Conservation (phyloP, 2,888 invertebrate species). For the Drosophila mimica region DNA sequence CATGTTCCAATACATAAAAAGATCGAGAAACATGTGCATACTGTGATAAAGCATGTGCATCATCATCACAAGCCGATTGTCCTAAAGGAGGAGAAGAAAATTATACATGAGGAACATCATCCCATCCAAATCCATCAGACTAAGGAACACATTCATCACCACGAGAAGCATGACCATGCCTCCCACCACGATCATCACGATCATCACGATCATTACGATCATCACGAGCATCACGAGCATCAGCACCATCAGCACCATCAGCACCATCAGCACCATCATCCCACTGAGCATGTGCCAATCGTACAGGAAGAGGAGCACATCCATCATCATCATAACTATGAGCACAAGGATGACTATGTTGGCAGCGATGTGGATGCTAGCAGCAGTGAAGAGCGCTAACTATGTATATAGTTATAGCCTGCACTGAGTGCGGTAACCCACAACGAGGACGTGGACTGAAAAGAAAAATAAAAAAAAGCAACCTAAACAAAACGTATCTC, state of each 20-base stretch:
- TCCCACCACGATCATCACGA: constrained; percentile 41
- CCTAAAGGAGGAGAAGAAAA: constrained; percentile 85
- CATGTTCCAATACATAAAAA: constrained; percentile 84
- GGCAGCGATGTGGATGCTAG: constrained; percentile 43
- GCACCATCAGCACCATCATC: constrained; percentile 69
- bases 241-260: constrained; percentile 47
- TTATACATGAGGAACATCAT: constrained; percentile 83
- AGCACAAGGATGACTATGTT: constrained; percentile 69
- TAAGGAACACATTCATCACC: constrained; percentile 84
- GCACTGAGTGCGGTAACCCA: constrained; percentile 30
- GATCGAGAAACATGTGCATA: constrained; percentile 85
- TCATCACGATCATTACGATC: constrained; percentile 54
- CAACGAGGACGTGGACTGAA: constrained; percentile 58
- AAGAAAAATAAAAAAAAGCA: constrained; percentile 16
- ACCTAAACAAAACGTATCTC: constrained; percentile 14
- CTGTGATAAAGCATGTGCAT: constrained; percentile 84
- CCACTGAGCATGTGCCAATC: constrained; percentile 47
- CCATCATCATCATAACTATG: constrained; percentile 77
- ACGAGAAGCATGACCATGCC: constrained; percentile 71
- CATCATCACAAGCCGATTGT: constrained; percentile 85
- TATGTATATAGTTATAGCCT: constrained; percentile 19
- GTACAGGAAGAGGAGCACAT: constrained; percentile 74
- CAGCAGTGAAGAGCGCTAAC: constrained; percentile 70
- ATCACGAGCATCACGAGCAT: constrained; percentile 57
- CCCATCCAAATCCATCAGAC: constrained; percentile 80